Conservation (phyloP, 2,113 vertebrate genomes). For the Ceyx margarethae region DNA sequence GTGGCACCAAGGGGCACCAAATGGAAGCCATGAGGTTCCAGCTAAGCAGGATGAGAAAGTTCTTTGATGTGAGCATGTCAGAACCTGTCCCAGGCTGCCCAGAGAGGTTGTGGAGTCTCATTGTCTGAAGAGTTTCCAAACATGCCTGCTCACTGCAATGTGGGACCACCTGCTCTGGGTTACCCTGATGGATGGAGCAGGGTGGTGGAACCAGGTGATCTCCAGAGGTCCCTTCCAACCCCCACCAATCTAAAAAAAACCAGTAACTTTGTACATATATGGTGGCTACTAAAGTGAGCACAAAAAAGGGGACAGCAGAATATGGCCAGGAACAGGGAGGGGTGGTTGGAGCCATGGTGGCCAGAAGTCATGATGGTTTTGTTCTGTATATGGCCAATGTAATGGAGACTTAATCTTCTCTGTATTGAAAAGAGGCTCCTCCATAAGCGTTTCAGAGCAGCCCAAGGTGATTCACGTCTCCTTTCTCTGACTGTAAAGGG, state of each 20-base stretch:
- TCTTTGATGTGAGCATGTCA: too few species aligned
- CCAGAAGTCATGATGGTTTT: rapidly evolving
- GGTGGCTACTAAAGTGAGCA: neutral
- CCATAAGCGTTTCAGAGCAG: neutral
- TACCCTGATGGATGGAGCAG: neutral
- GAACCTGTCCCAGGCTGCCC: too few species aligned
- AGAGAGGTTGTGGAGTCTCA: too few species aligned
- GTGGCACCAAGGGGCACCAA: neutral
- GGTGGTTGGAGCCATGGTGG: rapidly evolving
- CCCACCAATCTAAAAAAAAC: neutral
- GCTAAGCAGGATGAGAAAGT: neutral
- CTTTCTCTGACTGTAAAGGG: neutral
- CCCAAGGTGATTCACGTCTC: neutral
- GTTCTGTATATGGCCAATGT: rapidly evolving
- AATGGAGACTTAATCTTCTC: neutral
- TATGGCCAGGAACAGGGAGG: neutral
- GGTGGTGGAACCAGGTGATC: neutral
- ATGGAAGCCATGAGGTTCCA: neutral
- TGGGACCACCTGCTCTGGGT: neutral
- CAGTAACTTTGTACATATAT: rapidly evolving
- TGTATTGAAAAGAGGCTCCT: neutral
- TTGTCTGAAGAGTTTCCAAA: neutral
- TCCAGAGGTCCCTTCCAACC: neutral
- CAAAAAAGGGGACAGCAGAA: neutral
- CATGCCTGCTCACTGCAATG: neutral